Base-by-base conservation (phyloP, 2,113 vertebrate genomes). In the Leptobrachium leishanense region DNA sequence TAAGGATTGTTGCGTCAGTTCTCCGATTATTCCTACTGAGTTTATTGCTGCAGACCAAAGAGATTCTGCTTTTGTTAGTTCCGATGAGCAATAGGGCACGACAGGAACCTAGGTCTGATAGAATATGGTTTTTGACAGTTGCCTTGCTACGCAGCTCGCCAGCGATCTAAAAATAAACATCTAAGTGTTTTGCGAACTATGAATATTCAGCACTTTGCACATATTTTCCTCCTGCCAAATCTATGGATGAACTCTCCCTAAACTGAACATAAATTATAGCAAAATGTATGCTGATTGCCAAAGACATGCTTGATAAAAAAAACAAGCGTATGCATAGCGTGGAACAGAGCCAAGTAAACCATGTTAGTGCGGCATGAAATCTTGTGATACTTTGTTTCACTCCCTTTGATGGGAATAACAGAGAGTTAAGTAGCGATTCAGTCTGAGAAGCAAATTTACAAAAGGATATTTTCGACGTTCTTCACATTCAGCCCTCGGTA, bases 241-340 rank as follows among this genome's bases (percentile, higher is more conserved):
- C 71, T 74, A 68, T 74, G 78, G 78, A 68, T 74, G 78, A 74
- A 81, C 72, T 74, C 72, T 62, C 50, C 72, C 78, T 63, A 74
- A 81, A 74, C 71, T 41, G 54, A 81, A 74, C 65, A 81, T 74
- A 74, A 81, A 74, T 81, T 81, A 81, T 53, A 46, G 43, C 53
- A 46, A 59, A 81, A 74, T 81, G 78, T 74, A 50, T 62, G 64
- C 78, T 80, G 78, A 74, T 81, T 74, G 72, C 78, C 78, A 74
- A 72, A 73, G 64, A 68, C 78, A 74, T 74, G 78, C 71, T 68
- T 66, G 62, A 74, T 80, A 59, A 50, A 50, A 31, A 80, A 80
- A 59, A 80, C n/a, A 43, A 79, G 66, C 78, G 63, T 74, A 81
- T 81, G 72, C 72, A 5, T n/a, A 5, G 63, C 7, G 65, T 41